Evolutionary conservation across 1,140 invertebrate genomes (phyloP).

Genomic region (Drosophila truncata): DNA sequence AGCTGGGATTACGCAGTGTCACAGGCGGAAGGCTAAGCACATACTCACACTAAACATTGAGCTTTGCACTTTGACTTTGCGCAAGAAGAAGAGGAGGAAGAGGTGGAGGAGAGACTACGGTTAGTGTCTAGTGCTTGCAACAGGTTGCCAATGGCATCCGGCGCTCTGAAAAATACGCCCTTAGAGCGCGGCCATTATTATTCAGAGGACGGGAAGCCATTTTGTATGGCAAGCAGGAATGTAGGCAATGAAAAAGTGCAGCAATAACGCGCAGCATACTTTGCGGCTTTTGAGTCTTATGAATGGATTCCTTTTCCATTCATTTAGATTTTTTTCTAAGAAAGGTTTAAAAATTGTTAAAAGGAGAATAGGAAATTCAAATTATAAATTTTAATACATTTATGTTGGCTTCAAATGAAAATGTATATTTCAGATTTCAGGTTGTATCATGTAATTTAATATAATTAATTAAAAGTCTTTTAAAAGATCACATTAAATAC

Average conservation of each 20-base stretch:
- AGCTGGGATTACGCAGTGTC: conserved; percentile 23
- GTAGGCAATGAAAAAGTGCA: conserved; percentile 16
- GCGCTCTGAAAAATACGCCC: conserved; percentile 8
- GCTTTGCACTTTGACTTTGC: conserved; percentile 55
- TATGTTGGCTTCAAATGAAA: neutral
- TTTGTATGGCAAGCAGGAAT: conserved; percentile 29
- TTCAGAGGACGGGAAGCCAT: conserved; percentile 26
- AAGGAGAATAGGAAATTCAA: too few species aligned
- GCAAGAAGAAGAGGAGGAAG: neutral
- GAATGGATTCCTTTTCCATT: neutral
- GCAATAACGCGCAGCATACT: conserved; percentile 41
- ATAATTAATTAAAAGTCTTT: too few species aligned
- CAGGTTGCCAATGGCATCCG: conserved; percentile 48
- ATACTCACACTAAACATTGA: conserved; percentile 49
- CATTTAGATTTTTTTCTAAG: too few species aligned
- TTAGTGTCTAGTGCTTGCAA: conserved; percentile 16
- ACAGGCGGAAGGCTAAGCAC: conserved; percentile 34
- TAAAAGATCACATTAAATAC: neutral
- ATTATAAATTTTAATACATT: neutral
- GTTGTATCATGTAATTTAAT: neutral
- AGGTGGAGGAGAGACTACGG: neutral
- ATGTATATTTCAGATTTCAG: rapidly evolving
- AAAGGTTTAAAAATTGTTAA: neutral
- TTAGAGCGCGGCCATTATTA: conserved; percentile 24
- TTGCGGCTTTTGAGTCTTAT: conserved; percentile 23